A percentile compares a stretch with the other conserved stretches of the same genome.
Conservation (phyloP, 2,797 vertebrate genomes). For the Lepilemur septentrionalis region DNA sequence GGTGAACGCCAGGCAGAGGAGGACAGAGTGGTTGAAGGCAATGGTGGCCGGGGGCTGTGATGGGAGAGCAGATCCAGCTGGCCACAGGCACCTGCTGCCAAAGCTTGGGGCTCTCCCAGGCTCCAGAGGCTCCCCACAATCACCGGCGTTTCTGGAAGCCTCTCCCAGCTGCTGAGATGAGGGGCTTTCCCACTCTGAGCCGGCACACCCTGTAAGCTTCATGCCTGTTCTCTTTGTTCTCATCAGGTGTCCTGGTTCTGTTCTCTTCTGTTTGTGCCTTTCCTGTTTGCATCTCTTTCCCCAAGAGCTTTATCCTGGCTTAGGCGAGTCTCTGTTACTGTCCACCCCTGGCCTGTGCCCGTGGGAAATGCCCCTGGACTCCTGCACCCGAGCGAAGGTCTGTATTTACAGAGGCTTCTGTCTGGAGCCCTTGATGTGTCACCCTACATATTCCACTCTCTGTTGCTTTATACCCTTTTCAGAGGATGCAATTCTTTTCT, state of each 20-base stretch:
- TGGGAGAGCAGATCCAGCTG: neutral
- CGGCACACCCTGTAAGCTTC: neutral
- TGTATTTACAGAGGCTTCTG: neutral
- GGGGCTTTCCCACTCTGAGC: neutral
- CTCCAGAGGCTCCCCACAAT: neutral
- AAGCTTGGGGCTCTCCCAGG: neutral
- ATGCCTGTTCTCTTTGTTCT: neutral
- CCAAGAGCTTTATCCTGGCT: neutral
- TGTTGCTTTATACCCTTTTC: neutral
- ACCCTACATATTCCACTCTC: rapidly evolving
- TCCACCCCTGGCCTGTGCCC: neutral
- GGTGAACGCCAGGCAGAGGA: neutral
- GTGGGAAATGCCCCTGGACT: neutral
- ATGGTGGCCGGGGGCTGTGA: neutral
- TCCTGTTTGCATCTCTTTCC: neutral
- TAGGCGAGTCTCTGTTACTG: neutral
- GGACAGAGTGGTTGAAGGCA: neutral
- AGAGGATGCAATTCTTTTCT: neutral
- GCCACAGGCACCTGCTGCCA: neutral
- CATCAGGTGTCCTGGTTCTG: neutral
- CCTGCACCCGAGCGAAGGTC: rapidly evolving
- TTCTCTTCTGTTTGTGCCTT: neutral
- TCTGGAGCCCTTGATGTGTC: rapidly evolving
- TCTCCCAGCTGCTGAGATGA: neutral
- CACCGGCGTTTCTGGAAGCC: neutral